phyloP scores from a whole-genome alignment of 2,888 invertebrate species.

The Trissoscelio sp. region DNA sequence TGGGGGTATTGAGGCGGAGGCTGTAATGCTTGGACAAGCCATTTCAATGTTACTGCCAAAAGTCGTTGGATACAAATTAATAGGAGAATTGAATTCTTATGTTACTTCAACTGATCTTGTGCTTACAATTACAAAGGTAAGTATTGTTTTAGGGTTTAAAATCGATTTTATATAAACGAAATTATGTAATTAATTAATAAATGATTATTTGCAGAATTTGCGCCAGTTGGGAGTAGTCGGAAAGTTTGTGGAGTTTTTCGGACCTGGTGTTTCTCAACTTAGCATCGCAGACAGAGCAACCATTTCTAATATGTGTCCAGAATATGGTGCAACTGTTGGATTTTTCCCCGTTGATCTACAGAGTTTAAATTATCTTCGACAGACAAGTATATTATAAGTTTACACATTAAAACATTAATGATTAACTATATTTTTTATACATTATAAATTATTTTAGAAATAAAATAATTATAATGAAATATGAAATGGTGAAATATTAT shows the following conservation, averaged over 20 bases:
- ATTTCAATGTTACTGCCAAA: slow-evolving; percentile 98
- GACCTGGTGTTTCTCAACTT: slow-evolving; percentile 94
- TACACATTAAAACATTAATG: neutral
- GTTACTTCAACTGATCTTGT: slow-evolving; percentile 98
- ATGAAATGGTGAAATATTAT: slow-evolving; percentile 1
- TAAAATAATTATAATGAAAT: slow-evolving; percentile 10
- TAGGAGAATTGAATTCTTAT: slow-evolving; percentile 91
- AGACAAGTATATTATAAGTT: slow-evolving; percentile 87
- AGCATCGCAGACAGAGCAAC: slow-evolving; percentile 99
- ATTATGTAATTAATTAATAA: too few relatives aligned
- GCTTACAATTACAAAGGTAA: slow-evolving; percentile 97
- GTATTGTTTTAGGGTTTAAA: slow-evolving; percentile 16
- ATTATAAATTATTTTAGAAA: neutral
- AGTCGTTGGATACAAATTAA: slow-evolving; percentile 96
- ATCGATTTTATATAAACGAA: too few relatives aligned
- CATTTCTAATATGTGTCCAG: slow-evolving; percentile 99
- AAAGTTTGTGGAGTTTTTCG: slow-evolving; percentile 99
- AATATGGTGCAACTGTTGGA: slow-evolving; percentile 98
- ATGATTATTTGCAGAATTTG: slow-evolving; percentile 61
- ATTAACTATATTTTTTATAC: neutral
- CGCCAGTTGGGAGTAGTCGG: slow-evolving; percentile 98
- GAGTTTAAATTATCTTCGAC: slow-evolving; percentile 92
- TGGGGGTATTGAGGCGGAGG: slow-evolving; percentile 99
- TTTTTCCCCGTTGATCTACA: slow-evolving; percentile 95
- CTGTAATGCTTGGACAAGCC: slow-evolving; percentile 99